These are phyloP conservation scores for Acrocephalus kingi DNA, from an alignment of 2,113 vertebrate genomes.

Conservation along the genomic window DNA sequence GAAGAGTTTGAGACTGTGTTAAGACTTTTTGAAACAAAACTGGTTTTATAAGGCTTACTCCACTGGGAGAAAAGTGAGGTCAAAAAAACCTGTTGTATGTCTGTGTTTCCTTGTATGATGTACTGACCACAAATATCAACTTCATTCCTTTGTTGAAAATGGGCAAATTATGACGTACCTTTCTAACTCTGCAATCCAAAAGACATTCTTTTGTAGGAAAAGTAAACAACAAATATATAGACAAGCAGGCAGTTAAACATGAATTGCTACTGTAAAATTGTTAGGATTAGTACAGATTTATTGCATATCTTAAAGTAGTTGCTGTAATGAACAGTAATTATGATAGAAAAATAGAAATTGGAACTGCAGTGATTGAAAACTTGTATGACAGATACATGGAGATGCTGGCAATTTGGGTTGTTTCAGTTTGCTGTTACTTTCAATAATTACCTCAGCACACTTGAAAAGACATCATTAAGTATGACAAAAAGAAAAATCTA, in stretches of 20 bases:
- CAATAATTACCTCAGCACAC: background rate
- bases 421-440: background rate
- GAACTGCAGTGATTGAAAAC: constrained; percentile 16
- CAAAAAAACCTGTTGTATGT: background rate
- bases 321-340: background rate
- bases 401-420: background rate
- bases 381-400: background rate
- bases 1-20: background rate
- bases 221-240: background rate
- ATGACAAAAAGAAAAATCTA: background rate
- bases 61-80: background rate
- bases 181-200: background rate
- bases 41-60: background rate
- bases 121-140: background rate
- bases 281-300: background rate
- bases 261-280: background rate
- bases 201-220: background rate
- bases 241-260: background rate
- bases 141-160: background rate
- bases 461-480: constrained; percentile 14
- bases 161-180: background rate
- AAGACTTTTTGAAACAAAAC: background rate
- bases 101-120: background rate
- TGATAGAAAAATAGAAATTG: background rate
- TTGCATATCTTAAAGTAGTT: background rate